Percentiles rank a stretch among this genome's conserved stretches.
phyloP scores from a whole-genome alignment of 2,888 invertebrate genomes.

The Metacarcinus magister region DNA sequence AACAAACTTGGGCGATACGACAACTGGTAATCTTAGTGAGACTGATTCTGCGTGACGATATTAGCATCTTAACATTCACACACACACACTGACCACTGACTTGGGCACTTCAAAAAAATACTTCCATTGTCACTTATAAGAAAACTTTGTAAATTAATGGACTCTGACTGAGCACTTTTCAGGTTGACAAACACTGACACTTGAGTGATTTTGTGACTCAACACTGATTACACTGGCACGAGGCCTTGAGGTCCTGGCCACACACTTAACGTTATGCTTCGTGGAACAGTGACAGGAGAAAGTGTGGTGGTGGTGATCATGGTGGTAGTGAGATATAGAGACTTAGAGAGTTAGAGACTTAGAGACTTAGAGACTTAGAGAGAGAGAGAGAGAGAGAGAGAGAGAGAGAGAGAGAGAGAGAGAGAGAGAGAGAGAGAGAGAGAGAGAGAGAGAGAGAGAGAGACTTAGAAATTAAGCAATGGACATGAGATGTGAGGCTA shows the following conservation, averaged over 20 bases:
- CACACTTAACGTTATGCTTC: background rate
- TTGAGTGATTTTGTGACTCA: background rate
- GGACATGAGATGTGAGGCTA: background rate
- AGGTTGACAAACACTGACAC: background rate
- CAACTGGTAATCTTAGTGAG: background rate
- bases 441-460: constrained; percentile 49
- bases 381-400: constrained; percentile 49
- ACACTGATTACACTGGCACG: background rate
- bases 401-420: constrained; percentile 57
- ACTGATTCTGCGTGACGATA: background rate
- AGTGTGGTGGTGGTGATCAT: background rate
- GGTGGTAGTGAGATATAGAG: constrained; percentile 49
- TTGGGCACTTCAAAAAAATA: background rate
- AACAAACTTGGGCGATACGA: background rate
- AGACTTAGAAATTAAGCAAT: background rate
- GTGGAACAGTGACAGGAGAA: background rate
- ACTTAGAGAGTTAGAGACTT: background rate
- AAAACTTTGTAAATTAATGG: background rate
- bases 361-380: background rate
- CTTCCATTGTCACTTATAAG: background rate
- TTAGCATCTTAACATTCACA: background rate
- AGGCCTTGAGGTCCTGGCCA: background rate
- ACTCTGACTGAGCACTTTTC: background rate
- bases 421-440: constrained; percentile 59
- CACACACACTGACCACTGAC: background rate